A percentile compares a stretch with the other conserved stretches of the same genome.
Evolutionary conservation across 2,888 invertebrate species (phyloP).

Genomic region (Apodemia zela): DNA sequence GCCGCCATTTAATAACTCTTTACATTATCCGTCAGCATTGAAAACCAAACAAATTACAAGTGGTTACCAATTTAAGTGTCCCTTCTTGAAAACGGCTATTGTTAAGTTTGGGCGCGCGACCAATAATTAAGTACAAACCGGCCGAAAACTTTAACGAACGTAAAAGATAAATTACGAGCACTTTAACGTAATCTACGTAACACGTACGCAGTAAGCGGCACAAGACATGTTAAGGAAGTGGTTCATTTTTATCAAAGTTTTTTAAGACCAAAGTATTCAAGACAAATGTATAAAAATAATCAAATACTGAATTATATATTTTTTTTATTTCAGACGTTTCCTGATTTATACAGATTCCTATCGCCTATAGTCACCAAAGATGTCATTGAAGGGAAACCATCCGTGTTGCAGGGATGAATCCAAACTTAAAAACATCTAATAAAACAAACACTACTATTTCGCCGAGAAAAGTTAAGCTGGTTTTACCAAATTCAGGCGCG

Average conservation of each 20-base stretch:
- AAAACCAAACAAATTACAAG: constrained; percentile 5
- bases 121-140: constrained; percentile 65
- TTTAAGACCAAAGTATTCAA: not conserved
- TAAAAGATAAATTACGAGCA: constrained; percentile 69
- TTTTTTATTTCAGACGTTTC: too few relatives aligned
- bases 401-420: too few relatives aligned
- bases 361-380: too few relatives aligned
- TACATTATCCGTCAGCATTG: constrained; percentile 15
- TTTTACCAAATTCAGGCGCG: too few relatives aligned
- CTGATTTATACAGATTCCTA: too few relatives aligned
- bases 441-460: too few relatives aligned
- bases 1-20: constrained; percentile 19
- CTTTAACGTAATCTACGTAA: constrained; percentile 45
- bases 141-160: constrained; percentile 62
- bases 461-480: too few relatives aligned
- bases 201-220: not conserved
- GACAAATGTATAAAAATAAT: too few relatives aligned
- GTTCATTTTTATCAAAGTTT: not conserved
- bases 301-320: too few relatives aligned
- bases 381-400: too few relatives aligned
- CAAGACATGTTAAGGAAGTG: not conserved
- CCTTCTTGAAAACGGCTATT: constrained; percentile 49
- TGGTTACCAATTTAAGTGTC: constrained; percentile 37
- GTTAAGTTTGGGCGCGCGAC: constrained; percentile 66
- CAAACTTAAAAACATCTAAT: too few relatives aligned